Percentiles rank a stretch among this genome's conserved stretches.
Evolutionary conservation across 2,797 vertebrate genomes (phyloP).

Genomic region (Gymnodraco acuticeps): DNA sequence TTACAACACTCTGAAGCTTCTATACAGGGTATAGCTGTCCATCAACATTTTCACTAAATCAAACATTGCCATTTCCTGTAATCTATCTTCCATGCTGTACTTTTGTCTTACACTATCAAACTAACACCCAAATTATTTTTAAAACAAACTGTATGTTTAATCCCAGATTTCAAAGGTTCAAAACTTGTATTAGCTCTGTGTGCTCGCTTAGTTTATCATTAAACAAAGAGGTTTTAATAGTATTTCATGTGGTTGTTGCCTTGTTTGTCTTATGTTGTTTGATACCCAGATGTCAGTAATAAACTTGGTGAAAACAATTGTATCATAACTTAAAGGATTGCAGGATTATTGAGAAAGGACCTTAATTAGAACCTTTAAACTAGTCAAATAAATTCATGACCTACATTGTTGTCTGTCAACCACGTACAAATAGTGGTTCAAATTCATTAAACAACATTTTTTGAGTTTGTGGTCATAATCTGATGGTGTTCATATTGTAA

Average conservation of each 20-base stretch:
- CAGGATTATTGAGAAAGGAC: neutral
- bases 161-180: neutral
- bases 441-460: neutral
- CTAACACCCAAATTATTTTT: neutral
- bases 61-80: neutral
- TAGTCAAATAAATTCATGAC: neutral
- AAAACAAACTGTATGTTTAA: neutral
- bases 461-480: neutral
- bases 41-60: slow-evolving; percentile 1
- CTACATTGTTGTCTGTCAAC: neutral
- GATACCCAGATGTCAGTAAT: neutral
- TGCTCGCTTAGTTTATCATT: no score
- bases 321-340: neutral
- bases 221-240: no score
- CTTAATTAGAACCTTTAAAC: neutral
- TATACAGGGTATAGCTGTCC: slow-evolving; percentile 2
- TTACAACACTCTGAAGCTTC: slow-evolving; percentile 19
- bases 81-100: neutral
- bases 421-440: neutral
- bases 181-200: neutral
- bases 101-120: slow-evolving; percentile 1
- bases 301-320: neutral
- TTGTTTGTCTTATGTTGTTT: neutral
- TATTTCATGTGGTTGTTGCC: no score
- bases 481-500: neutral